Evolutionary conservation across 2,797 vertebrate species (phyloP).

Genomic region (Distichodus sexfasciatus): DNA sequence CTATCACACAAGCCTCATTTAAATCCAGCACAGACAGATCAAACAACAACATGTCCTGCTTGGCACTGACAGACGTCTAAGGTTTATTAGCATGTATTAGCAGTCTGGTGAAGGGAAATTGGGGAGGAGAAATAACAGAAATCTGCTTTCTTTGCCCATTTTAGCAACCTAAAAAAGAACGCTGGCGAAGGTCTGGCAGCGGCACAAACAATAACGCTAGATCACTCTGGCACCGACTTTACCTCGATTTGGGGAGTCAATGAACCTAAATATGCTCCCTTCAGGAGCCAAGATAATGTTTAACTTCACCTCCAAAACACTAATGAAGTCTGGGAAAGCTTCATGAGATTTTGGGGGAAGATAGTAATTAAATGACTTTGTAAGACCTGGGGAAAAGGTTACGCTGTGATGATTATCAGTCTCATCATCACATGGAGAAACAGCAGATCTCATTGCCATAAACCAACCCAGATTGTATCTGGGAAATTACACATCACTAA

Average conservation of each 20-base stretch:
- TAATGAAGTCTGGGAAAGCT: conserved; percentile 45
- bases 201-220: conserved; percentile 17
- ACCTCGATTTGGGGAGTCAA: conserved; percentile 29
- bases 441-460: conserved; percentile 28
- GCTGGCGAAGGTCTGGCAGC: conserved; percentile 21
- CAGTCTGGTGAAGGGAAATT: neutral
- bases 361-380: conserved; percentile 48
- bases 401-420: conserved; percentile 30
- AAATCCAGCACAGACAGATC: conserved; percentile 1
- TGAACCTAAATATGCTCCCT: conserved; percentile 9
- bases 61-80: conserved; percentile 10
- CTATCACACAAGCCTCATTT: neutral
- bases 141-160: neutral
- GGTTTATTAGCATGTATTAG: conserved; percentile 14
- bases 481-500: conserved; percentile 1
- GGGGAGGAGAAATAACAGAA: conserved; percentile 14
- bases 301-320: conserved; percentile 24
- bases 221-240: conserved; percentile 15
- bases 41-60: neutral
- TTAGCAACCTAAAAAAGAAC: neutral
- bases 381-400: conserved; percentile 37
- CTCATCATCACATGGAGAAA: conserved; percentile 14
- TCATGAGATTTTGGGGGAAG: conserved; percentile 36
- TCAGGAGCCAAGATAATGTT: conserved; percentile 22
- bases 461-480: conserved; percentile 18